Evolutionary conservation across 2,888 invertebrate species (phyloP), one percentile per base, ranked within the genome.

Genomic region (Agriotes lineatus): DNA sequence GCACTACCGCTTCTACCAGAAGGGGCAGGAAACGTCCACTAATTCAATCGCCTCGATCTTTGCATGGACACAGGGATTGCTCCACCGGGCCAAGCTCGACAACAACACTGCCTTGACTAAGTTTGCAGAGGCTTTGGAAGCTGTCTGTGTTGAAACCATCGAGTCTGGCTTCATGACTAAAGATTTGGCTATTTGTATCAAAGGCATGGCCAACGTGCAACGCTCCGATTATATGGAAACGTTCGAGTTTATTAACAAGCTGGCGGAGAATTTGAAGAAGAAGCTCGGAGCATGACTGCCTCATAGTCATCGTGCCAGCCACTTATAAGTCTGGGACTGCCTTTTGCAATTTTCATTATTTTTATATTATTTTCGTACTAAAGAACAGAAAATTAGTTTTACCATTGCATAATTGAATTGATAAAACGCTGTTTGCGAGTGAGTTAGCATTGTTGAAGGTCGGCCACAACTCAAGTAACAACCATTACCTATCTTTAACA

Each of bases 11-110:
- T 89, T 92, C 86, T 90, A 97, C 86, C 91, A 95, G 86, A 90
- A 97, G 88, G 98, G 98, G 73, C 94, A 97, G 84, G 98, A 98
- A 86, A 99, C 99, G 0, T 98, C 98, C 25, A 99, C 99, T 56
- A 99, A 99, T 85, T 96, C 99, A 0, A 98, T 99, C 80, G 99
- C 99, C 18, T 99, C 98, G 0, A 99, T 99, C 80, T 99, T 97
- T 85, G 99, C 99, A 1, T 99, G 99, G 99, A 96, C 97, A 0
- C 90, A 92, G 77, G 99, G 98, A 50, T 87, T 99, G 2, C 85
- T 94, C 58, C 99, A 99, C 82, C 91, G 99, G 67, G 99, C 98
- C 66, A 95, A 96, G 81, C 87, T 99, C 72, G 99, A 99, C 82
- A 87, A 91, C 76, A 99, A 99, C 81, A 80, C 84, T 5, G 87